These are phyloP conservation scores for Pimpla rufipes DNA, from an alignment of 2,888 invertebrate genomes.

Conservation along the genomic window DNA sequence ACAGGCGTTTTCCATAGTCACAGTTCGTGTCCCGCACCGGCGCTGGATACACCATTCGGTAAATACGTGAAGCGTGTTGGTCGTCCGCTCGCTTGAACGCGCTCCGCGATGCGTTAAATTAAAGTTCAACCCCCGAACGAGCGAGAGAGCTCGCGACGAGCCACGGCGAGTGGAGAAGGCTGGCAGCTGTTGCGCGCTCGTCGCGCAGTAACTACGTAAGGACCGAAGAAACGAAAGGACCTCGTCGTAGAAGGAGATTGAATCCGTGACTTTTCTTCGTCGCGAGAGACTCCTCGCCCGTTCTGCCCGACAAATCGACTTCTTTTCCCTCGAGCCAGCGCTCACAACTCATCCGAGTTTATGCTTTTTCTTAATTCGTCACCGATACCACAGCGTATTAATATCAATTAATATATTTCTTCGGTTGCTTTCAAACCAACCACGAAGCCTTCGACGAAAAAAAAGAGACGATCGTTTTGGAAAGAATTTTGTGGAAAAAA, in stretches of 20 bases:
- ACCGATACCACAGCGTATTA: background rate
- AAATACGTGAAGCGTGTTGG: slow-evolving; percentile 66
- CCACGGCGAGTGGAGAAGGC: slow-evolving; percentile 58
- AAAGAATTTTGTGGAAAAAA: background rate
- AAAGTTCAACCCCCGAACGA: slow-evolving; percentile 81
- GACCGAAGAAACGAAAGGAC: slow-evolving; percentile 50
- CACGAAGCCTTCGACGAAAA: background rate
- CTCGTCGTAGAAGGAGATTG: slow-evolving; percentile 62
- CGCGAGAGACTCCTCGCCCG: slow-evolving; percentile 59
- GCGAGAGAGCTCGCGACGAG: slow-evolving; percentile 62
- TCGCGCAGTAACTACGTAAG: slow-evolving; percentile 30
- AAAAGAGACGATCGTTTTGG: background rate
- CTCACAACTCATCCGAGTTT: slow-evolving; percentile 4
- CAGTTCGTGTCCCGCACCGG: slow-evolving; percentile 17
- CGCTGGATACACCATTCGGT: slow-evolving; percentile 15
- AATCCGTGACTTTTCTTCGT: slow-evolving; percentile 73
- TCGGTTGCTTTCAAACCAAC: background rate
- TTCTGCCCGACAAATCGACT: background rate
- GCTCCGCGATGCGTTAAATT: slow-evolving; percentile 84
- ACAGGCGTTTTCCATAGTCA: slow-evolving; percentile 18
- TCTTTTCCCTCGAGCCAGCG: background rate
- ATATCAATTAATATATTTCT: background rate
- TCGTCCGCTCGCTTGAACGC: slow-evolving; percentile 65
- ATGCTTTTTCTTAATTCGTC: slow-evolving; percentile 8
- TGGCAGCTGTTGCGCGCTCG: slow-evolving; percentile 36